Evolutionary conservation across 2,888 invertebrate species (phyloP).

Genomic region (Macrosoma leucophasiata): DNA sequence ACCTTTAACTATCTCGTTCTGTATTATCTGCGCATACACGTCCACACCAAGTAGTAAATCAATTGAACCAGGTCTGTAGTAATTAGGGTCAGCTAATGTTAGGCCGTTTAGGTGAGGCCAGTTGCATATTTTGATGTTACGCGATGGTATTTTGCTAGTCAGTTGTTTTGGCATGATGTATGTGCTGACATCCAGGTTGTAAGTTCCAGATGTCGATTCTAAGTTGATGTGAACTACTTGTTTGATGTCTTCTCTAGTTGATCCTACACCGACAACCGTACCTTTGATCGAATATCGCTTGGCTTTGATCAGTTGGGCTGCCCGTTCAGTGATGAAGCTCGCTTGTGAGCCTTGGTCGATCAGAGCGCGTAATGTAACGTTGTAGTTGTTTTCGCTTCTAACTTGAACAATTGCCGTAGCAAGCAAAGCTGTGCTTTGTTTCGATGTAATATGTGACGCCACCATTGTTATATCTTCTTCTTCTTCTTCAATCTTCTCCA

Average conservation of each 20-base stretch:
- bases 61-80: constrained; percentile 18
- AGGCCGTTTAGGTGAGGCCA: constrained; percentile 13
- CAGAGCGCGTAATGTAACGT: constrained; percentile 18
- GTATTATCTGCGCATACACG: constrained; percentile 21
- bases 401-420: constrained; percentile 27
- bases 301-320: constrained; percentile 16
- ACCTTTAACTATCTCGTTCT: constrained; percentile 20
- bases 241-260: constrained; percentile 18
- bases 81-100: constrained; percentile 14
- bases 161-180: constrained; percentile 18
- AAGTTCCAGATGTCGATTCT: constrained; percentile 13
- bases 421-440: constrained; percentile 18
- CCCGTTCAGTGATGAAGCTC: constrained; percentile 21
- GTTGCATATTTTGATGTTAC: constrained; percentile 7
- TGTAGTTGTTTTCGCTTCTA: constrained; percentile 16
- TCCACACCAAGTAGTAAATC: constrained; percentile 22
- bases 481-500: constrained; percentile 9
- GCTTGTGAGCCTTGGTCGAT: constrained; percentile 24
- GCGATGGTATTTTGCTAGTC: constrained; percentile 20
- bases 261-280: constrained; percentile 19
- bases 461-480: constrained; percentile 12
- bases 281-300: constrained; percentile 15
- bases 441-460: constrained; percentile 12
- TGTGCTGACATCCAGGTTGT: constrained; percentile 13
- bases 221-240: constrained; percentile 20